Conservation (phyloP, 1,140 invertebrate species). For the Manduca sexta region DNA sequence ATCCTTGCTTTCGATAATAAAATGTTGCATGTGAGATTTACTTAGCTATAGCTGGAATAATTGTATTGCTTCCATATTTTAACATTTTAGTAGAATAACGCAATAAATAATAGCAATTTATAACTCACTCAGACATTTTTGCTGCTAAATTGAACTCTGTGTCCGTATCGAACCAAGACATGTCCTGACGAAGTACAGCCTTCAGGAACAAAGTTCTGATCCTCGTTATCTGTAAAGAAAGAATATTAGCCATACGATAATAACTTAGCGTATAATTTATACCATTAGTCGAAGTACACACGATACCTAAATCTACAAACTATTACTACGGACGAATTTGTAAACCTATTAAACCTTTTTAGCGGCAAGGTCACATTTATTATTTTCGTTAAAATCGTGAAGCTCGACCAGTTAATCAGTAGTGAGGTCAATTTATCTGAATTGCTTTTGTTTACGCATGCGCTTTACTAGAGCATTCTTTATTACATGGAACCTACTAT, state of each 20-base stretch:
- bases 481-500: no score
- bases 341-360: background rate
- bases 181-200: slow-evolving; percentile 90
- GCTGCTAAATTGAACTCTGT: slow-evolving; percentile 91
- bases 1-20: no score
- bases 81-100: no score
- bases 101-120: background rate
- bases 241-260: no score
- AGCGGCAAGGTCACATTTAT: slow-evolving; percentile 16
- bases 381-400: slow-evolving; percentile 15
- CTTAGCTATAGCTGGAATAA: no score
- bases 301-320: no score
- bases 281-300: no score
- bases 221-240: slow-evolving; percentile 77
- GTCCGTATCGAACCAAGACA: slow-evolving; percentile 93
- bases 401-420: slow-evolving; percentile 22
- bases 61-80: no score
- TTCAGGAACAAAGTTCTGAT: slow-evolving; percentile 83
- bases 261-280: no score
- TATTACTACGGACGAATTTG: background rate
- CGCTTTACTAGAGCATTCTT: no score
- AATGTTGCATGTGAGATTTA: no score
- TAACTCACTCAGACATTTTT: slow-evolving; percentile 89
- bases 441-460: slow-evolving; percentile 32
- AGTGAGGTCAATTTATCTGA: slow-evolving; percentile 48